Conservation (phyloP, 2,797 vertebrate species). For the Sphenodon punctatus region DNA sequence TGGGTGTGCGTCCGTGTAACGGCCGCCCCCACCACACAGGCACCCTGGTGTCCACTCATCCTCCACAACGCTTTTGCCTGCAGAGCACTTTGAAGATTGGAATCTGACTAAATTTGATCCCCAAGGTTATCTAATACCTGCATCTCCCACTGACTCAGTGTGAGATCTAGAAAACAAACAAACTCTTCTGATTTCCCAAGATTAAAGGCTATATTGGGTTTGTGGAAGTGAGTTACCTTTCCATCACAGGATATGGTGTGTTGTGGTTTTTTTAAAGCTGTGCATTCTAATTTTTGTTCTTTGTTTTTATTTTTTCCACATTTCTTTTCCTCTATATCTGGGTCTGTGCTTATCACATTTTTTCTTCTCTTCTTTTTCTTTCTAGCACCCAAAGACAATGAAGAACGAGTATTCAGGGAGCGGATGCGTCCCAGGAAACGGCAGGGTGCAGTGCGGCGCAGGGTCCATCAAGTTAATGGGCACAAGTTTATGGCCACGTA, state of each 20-base stretch:
- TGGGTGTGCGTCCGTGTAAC: too few relatives aligned
- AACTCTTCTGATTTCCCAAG: not conserved
- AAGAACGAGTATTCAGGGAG: constrained; percentile 92
- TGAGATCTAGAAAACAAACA: not conserved
- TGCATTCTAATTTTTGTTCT: not conserved
- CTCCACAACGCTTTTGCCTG: too few relatives aligned
- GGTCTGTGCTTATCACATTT: not conserved
- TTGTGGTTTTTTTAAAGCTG: not conserved
- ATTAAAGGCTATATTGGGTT: not conserved
- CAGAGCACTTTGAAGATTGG: too few relatives aligned
- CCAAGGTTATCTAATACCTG: not conserved
- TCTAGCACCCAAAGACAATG: constrained; percentile 89
- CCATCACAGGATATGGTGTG: not conserved
- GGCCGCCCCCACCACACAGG: too few relatives aligned
- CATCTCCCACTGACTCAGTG: not conserved
- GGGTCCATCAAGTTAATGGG: constrained; percentile 95
- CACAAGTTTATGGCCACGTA: constrained; percentile 99
- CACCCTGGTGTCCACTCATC: too few relatives aligned
- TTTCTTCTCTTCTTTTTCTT: constrained; percentile 18
- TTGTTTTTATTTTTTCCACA: fast-evolving
- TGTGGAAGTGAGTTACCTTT: not conserved
- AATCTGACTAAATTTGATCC: too few relatives aligned
- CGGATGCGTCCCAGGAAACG: constrained; percentile 92
- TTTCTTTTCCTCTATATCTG: not conserved
- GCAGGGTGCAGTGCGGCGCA: constrained; percentile 90